Evolutionary conservation across 92 coral and sea anemone genomes (phyloP).

Genomic region (Ricordea florida): DNA sequence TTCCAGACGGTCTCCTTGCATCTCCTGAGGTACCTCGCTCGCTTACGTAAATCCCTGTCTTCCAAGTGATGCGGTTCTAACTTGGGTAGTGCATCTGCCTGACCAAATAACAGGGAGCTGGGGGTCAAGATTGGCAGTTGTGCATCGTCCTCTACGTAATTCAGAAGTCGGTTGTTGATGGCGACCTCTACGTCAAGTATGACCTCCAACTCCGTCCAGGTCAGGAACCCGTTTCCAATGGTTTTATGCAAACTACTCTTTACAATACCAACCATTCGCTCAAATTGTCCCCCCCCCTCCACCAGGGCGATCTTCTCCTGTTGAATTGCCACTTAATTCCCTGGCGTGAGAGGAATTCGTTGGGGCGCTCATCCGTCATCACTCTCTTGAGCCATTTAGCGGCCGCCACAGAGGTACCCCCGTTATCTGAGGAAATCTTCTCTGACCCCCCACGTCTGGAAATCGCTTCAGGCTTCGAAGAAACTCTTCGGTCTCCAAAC

Average conservation of each 20-base stretch:
- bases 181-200: conserved; percentile 6
- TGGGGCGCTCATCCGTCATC: conserved; percentile 6
- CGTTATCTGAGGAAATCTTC: neutral
- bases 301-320: neutral
- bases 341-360: conserved; percentile 12
- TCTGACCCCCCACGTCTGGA: too few species aligned
- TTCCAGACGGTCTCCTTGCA: conserved; percentile 19
- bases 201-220: conserved; percentile 18
- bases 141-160: conserved; percentile 34
- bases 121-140: neutral
- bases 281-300: too few species aligned
- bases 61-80: neutral
- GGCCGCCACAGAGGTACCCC: neutral
- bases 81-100: neutral
- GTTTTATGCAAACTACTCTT: too few species aligned
- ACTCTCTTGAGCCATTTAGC: neutral
- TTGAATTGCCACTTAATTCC: conserved; percentile 9
- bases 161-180: conserved; percentile 12
- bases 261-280: too few species aligned
- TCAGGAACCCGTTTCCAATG: conserved; percentile 1
- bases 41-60: conserved; percentile 7
- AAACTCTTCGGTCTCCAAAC: too few species aligned
- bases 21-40: conserved; percentile 6
- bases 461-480: too few species aligned
- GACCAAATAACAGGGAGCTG: neutral